Evolutionary conservation across 1,140 invertebrate genomes (phyloP).

Genomic region (Calosoma granatense): DNA sequence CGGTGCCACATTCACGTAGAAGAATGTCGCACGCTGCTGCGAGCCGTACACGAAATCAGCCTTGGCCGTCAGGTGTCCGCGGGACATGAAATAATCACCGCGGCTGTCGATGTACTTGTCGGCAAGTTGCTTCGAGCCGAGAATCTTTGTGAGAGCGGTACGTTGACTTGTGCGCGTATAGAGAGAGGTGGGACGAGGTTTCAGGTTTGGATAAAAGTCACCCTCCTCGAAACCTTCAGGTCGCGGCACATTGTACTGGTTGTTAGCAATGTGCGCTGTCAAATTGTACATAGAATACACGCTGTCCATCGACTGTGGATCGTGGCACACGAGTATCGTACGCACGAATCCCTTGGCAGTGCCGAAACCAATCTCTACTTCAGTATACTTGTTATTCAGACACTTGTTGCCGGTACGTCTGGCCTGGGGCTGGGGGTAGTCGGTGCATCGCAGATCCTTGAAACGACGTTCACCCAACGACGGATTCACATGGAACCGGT

Average conservation of each 20-base stretch:
- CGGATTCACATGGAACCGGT: background rate
- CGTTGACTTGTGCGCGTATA: constrained; percentile 27
- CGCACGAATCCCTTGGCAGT: constrained; percentile 19
- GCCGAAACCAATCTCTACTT: constrained; percentile 29
- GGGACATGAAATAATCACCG: constrained; percentile 37
- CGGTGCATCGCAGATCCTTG: background rate
- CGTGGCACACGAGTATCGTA: constrained; percentile 26
- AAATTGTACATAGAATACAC: constrained; percentile 25
- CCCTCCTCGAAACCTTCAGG: constrained; percentile 23
- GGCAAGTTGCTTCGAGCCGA: constrained; percentile 27
- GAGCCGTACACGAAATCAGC: constrained; percentile 50
- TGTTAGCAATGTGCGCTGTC: constrained; percentile 21
- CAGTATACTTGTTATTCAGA: background rate
- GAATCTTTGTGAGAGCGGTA: constrained; percentile 21
- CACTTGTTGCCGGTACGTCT: background rate
- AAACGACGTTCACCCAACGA: background rate
- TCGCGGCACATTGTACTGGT: constrained; percentile 28
- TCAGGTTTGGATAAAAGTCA: constrained; percentile 23
- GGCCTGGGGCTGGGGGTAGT: background rate
- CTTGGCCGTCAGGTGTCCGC: constrained; percentile 58
- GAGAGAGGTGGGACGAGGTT: constrained; percentile 19
- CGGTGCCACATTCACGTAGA: constrained; percentile 43
- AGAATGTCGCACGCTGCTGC: constrained; percentile 53
- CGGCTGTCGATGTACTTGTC: constrained; percentile 22
- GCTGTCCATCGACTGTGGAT: constrained; percentile 18